Conservation (phyloP, 2,888 invertebrate genomes). For the Mimas tiliae region DNA sequence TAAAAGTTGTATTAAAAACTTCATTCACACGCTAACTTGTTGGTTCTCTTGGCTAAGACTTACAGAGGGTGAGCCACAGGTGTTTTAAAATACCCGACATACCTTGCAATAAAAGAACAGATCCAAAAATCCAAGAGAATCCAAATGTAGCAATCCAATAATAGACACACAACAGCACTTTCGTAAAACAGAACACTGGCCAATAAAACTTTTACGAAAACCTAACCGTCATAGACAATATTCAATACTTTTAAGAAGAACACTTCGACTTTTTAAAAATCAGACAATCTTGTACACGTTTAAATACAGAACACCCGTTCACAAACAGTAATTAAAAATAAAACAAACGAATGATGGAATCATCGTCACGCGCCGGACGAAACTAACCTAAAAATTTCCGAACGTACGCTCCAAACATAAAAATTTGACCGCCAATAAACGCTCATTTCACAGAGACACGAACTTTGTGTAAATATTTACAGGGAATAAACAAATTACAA, state of each 20-base stretch:
- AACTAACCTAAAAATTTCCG: slow-evolving; percentile 61
- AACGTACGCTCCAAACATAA: slow-evolving; percentile 60
- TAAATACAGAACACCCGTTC: slow-evolving; percentile 30
- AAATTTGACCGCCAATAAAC: slow-evolving; percentile 78
- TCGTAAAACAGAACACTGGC: slow-evolving; percentile 15
- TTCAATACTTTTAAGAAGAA: slow-evolving; percentile 20
- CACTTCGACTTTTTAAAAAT: slow-evolving; percentile 17
- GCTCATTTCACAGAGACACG: slow-evolving; percentile 63
- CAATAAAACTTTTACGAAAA: background rate
- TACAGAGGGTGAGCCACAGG: background rate
- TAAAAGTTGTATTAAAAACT: background rate
- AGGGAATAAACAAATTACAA: slow-evolving; percentile 34
- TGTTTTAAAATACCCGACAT: background rate
- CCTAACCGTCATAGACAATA: background rate
- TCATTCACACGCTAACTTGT: background rate
- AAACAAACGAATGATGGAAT: slow-evolving; percentile 31
- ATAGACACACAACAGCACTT: slow-evolving; percentile 25
- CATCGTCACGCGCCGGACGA: slow-evolving; percentile 31
- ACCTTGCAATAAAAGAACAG: slow-evolving; percentile 10
- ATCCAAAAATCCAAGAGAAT: slow-evolving; percentile 26
- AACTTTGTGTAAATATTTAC: slow-evolving; percentile 38
- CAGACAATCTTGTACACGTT: slow-evolving; percentile 27
- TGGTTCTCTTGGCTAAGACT: background rate
- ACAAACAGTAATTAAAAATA: slow-evolving; percentile 32
- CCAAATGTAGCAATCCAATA: slow-evolving; percentile 32